These are phyloP conservation scores for Cynoglossus semilaevis DNA, from an alignment of 2,113 vertebrate genomes.

Conservation along the genomic window DNA sequence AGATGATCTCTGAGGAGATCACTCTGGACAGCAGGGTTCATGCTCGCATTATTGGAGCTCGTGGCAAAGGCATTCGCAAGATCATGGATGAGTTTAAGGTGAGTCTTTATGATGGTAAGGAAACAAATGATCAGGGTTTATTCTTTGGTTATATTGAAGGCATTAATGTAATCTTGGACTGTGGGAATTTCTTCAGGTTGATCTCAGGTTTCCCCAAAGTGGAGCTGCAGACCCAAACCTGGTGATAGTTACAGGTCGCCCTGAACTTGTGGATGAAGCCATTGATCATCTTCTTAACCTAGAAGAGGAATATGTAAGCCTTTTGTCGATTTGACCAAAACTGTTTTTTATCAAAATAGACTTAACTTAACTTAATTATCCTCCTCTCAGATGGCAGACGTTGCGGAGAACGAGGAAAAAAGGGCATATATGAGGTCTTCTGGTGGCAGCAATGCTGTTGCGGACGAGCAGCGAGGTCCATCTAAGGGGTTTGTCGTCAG, in stretches of 20 bases:
- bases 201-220: conserved; percentile 94
- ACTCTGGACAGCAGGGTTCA: conserved; percentile 93
- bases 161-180: too few species aligned
- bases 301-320: conserved; percentile 95
- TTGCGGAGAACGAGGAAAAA: conserved; percentile 90
- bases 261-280: conserved; percentile 96
- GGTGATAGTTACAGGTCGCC: conserved; percentile 92
- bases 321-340: neutral
- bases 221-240: conserved; percentile 91
- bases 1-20: conserved; percentile 95
- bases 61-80: conserved; percentile 95
- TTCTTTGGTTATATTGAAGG: too few species aligned
- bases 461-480: conserved; percentile 82
- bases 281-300: conserved; percentile 96
- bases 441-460: conserved; percentile 68
- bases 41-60: conserved; percentile 93
- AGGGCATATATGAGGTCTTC: conserved; percentile 90
- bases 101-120: conserved; percentile 22
- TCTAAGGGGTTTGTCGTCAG: conserved; percentile 98
- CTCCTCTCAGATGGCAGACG: conserved; percentile 83
- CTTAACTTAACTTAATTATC: neutral
- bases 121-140: too few species aligned
- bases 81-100: conserved; percentile 99
- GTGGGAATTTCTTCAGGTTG: conserved; percentile 78
- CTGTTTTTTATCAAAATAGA: neutral